Conservation (phyloP, 2,797 vertebrate species). For the Phoxinus dragarum region DNA sequence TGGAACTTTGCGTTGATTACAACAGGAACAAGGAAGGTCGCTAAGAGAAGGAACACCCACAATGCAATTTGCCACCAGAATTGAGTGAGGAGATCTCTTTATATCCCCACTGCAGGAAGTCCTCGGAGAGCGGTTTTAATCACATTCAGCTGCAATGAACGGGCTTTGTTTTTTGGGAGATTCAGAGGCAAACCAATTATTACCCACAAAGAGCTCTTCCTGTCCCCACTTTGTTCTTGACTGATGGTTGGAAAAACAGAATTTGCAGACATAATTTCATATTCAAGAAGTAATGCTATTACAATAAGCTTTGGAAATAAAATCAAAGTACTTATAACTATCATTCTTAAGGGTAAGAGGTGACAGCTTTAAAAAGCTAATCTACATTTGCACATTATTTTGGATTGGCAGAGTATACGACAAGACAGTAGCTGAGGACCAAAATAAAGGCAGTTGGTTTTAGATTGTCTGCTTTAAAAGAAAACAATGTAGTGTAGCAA, state of each 20-base stretch:
- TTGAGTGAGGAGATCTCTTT: slow-evolving; percentile 46
- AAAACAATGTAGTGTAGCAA: neutral
- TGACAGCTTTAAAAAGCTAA: slow-evolving; percentile 25
- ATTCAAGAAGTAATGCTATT: slow-evolving; percentile 38
- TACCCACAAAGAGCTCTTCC: slow-evolving; percentile 39
- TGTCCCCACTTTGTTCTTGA: slow-evolving; percentile 42
- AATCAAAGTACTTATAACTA: slow-evolving; percentile 49
- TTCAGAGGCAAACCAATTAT: slow-evolving; percentile 50
- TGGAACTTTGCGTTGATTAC: neutral
- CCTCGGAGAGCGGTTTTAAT: slow-evolving; percentile 41
- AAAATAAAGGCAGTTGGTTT: neutral
- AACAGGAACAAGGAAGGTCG: slow-evolving; percentile 10
- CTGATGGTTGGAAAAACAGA: slow-evolving; percentile 39
- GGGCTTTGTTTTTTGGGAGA: slow-evolving; percentile 34
- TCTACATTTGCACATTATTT: neutral
- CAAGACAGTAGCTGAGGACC: neutral
- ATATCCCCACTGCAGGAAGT: slow-evolving; percentile 31
- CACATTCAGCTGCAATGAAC: slow-evolving; percentile 39
- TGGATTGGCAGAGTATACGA: neutral
- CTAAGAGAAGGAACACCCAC: neutral
- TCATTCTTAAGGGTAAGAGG: slow-evolving; percentile 27
- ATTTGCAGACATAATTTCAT: slow-evolving; percentile 44
- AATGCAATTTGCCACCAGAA: slow-evolving; percentile 30
- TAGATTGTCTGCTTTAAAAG: neutral
- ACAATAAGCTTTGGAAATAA: slow-evolving; percentile 49